A percentile compares a stretch with the other conserved stretches of the same genome.
Evolutionary conservation across 2,113 vertebrate genomes (phyloP).

Genomic region (Hydrochoerus hydrochaeris): DNA sequence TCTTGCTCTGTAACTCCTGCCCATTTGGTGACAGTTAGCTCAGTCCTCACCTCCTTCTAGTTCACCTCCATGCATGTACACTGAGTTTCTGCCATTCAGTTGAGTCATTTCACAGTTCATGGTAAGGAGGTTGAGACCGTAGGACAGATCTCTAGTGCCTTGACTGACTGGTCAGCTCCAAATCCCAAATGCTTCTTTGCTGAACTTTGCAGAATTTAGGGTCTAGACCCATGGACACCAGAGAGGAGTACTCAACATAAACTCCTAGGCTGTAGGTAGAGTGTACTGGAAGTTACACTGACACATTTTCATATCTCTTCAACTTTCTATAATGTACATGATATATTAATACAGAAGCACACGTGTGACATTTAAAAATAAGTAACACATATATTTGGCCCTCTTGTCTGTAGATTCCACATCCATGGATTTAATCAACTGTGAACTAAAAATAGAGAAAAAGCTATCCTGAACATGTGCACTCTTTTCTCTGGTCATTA

Average conservation of each 20-base stretch:
- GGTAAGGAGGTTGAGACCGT: neutral
- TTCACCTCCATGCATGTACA: neutral
- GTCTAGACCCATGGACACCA: neutral
- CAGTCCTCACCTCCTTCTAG: neutral
- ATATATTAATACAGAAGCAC: conserved; percentile 21
- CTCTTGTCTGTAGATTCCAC: neutral
- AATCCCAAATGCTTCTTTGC: neutral
- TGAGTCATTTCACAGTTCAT: neutral
- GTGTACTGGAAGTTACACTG: neutral
- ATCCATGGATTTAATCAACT: neutral
- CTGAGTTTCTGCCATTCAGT: neutral
- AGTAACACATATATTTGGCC: neutral
- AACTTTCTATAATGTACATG: neutral
- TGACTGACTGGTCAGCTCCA: neutral
- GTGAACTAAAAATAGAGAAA: neutral
- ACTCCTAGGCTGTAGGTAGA: neutral
- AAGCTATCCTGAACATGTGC: neutral
- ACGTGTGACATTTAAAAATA: conserved; percentile 54
- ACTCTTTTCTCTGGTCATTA: neutral
- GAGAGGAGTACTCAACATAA: neutral
- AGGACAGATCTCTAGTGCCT: neutral
- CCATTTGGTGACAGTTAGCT: neutral
- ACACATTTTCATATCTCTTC: neutral
- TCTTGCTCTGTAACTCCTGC: neutral
- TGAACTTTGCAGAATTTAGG: neutral